Evolutionary conservation across 2,113 vertebrate species (phyloP), one percentile per base, ranked within the genome.

Genomic region (Ceyx melanurus): DNA sequence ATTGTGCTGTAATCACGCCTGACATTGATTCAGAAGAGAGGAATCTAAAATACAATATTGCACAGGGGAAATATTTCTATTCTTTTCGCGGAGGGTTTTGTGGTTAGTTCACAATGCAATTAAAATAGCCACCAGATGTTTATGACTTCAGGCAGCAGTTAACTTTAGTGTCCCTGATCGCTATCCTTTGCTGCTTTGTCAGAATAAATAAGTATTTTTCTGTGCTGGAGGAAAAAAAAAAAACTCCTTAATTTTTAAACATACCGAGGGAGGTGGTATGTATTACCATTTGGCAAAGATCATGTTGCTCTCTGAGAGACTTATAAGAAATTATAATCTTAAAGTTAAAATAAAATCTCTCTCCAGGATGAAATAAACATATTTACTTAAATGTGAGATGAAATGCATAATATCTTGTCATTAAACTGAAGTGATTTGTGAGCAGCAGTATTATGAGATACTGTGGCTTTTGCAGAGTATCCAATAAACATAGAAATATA

Each of bases 101-200:
- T 79, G 89, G 92, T 96, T 93, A 68, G 92, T 95, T 94, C 76
- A 85, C 79, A 89, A 92, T 81, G 70, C 93, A 89, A 89, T 97
- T 97, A 92, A 96, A 97, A 96, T 94, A 94, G 78, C 84, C 84
- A 95, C 91, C 94, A 97, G 95, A 95, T 97, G 96, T 95, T 97
- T 95, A 89, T 94, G 76, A 89, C 92, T 97, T 94, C 70, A 93
- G 95, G 93, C 96, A 89, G 88, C 86, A 92, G 92, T 93, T 92
- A 93, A 93, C 87, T 76, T 95, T 35, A 72, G 15, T 65, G 83
- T 73, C 62, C 81, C 75, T 43, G 60, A 79, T 90, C 0, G 3
- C 68, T 89, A 72, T 92, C 79, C 57, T 95, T 82, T 5, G 13
- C 31, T 78, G 54, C 80, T 85, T 81, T 91, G 79, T 90, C 54